Percentiles rank a stretch among this genome's conserved stretches.
These are phyloP conservation scores for Patella depressa DNA, from an alignment of 2,888 invertebrate genomes.

Conservation along the genomic window DNA sequence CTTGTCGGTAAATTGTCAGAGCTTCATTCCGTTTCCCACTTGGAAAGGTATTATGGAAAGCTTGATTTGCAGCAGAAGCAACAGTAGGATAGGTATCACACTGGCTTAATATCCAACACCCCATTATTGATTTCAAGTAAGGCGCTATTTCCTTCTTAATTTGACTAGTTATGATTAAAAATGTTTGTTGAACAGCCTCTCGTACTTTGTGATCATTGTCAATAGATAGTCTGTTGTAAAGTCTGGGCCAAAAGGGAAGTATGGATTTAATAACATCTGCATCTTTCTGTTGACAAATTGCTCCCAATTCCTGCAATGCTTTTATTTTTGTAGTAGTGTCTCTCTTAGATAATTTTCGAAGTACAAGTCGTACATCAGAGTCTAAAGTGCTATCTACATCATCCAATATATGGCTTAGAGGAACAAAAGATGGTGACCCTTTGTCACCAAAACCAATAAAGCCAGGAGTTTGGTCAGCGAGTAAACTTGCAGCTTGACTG, in stretches of 20 bases:
- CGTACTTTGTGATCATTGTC: slow-evolving; percentile 88
- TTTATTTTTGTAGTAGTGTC: slow-evolving; percentile 91
- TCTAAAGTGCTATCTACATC: slow-evolving; percentile 78
- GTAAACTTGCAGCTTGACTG: slow-evolving; percentile 87
- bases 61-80: slow-evolving; percentile 79
- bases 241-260: slow-evolving; percentile 86
- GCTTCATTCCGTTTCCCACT: slow-evolving; percentile 84
- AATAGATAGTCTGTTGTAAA: slow-evolving; percentile 82
- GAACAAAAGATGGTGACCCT: slow-evolving; percentile 77
- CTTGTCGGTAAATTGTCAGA: slow-evolving; percentile 84
- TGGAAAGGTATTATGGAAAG: slow-evolving; percentile 84
- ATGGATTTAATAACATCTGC: slow-evolving; percentile 79
- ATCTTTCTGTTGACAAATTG: slow-evolving; percentile 79
- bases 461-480: slow-evolving; percentile 73
- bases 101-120: slow-evolving; percentile 88
- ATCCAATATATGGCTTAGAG: slow-evolving; percentile 72
- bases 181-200: slow-evolving; percentile 83
- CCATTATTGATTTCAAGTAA: slow-evolving; percentile 82
- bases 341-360: slow-evolving; percentile 91
- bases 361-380: slow-evolving; percentile 82
- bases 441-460: slow-evolving; percentile 80
- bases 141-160: slow-evolving; percentile 85
- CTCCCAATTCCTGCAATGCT: slow-evolving; percentile 87
- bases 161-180: slow-evolving; percentile 76
- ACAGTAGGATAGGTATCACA: slow-evolving; percentile 90